Base-by-base conservation (phyloP, 2,888 invertebrate species). In the Ryuthela nishihirai region DNA sequence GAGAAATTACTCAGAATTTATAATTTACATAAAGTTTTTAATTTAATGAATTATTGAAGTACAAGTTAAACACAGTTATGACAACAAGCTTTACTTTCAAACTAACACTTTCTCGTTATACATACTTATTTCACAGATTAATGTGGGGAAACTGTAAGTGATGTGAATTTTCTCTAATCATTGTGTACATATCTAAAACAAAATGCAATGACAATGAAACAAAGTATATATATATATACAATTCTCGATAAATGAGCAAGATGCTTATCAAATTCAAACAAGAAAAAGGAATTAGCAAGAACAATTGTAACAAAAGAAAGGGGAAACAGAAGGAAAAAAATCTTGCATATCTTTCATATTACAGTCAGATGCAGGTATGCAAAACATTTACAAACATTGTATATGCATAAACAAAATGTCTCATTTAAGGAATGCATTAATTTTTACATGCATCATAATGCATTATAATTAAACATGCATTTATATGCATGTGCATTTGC, bases 41-140 rank as follows among this genome's bases (percentile, higher is more conserved):
- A n/a, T n/a, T n/a, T n/a, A n/a, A n/a, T n/a, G n/a, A n/a, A n/a
- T n/a, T n/a, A n/a, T n/a, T n/a, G n/a, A n/a, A n/a, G n/a, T n/a
- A n/a, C n/a, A n/a, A n/a, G n/a, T n/a, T n/a, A n/a, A n/a, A n/a
- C n/a, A n/a, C n/a, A n/a, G n/a, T 45, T 54, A 43, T 47, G 47
- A 54, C 44, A 49, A 46, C 44, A 48, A 54, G 49, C 55, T 55
- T 48, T 55, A 55, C 55, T 49, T 55, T 34, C 48, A 55, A 55
- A 40, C 55, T 55, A 55, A 55, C 48, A 49, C 26, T 34, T 39
- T 32, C 40, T 29, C 42, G 38, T 34, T 41, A 46, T 46, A 12
- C 23, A 45, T 47, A 38, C 38, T 47, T 44, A 32, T 35, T 41
- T 46, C 53, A 42, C 46, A 46, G 54, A 54, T 46, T 54, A 46